Percentiles rank a stretch among this genome's conserved stretches.
Evolutionary conservation across 2,888 invertebrate genomes (phyloP).

Genomic region (Panorpa germanica): DNA sequence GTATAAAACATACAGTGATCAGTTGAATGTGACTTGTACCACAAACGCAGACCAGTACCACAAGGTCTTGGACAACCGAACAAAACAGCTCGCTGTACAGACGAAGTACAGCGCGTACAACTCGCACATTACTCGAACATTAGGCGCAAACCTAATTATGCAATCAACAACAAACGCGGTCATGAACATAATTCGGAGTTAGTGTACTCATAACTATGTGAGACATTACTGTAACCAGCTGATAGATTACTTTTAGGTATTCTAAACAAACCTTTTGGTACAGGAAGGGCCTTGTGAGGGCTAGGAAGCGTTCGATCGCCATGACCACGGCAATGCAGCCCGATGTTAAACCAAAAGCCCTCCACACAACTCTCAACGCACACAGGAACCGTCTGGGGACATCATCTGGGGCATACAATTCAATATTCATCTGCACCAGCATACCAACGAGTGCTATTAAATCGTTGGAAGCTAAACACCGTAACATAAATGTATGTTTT

Average conservation of each 20-base stretch:
- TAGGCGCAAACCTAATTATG: too few species aligned
- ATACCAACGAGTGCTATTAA: conserved; percentile 63
- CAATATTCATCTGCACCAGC: conserved; percentile 45
- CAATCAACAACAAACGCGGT: too few species aligned
- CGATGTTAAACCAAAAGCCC: conserved; percentile 70
- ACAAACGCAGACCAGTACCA: too few species aligned
- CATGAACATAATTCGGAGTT: too few species aligned
- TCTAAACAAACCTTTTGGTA: conserved; percentile 60
- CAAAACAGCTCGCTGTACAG: too few species aligned
- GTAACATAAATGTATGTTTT: too few species aligned
- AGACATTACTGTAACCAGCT: not conserved
- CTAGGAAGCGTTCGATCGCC: conserved; percentile 75
- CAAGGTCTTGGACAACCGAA: too few species aligned
- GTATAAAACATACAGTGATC: too few species aligned
- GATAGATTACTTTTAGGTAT: not conserved
- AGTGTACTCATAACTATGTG: too few species aligned
- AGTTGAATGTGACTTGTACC: too few species aligned
- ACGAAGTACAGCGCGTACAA: too few species aligned
- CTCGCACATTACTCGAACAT: too few species aligned
- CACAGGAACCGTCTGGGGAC: conserved; percentile 16
- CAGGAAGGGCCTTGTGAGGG: conserved; percentile 68
- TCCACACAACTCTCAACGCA: conserved; percentile 48
- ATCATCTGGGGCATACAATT: conserved; percentile 22
- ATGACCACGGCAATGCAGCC: conserved; percentile 78
- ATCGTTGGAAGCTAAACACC: conserved; percentile 62